Base-by-base conservation (phyloP, 2,797 vertebrate species). In the Rallus crepitans region DNA sequence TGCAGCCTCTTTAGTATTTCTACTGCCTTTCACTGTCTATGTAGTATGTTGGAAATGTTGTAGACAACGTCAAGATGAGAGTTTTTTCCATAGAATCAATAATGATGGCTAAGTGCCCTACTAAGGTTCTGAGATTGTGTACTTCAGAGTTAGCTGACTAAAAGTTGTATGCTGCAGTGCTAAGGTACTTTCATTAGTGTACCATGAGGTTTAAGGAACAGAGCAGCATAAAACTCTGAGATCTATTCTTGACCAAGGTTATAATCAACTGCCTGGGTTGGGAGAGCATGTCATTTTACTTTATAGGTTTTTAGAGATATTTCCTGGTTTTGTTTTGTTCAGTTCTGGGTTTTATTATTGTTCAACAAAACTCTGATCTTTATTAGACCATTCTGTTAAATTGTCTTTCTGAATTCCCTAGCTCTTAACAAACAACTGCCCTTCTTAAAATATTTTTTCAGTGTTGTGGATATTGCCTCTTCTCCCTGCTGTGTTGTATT, bases 391-490 rank as follows among this genome's bases (percentile, higher is more conserved):
- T 94, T 93, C 69, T 87, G 53, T 82, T 84, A 85, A 93, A 87
- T 53, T 80, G 89, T 82, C 73, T 92, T 83, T 82, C 56, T 79
- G 66, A 93, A 85, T 91, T 93, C 83, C 78, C 56, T 40, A 63
- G 83, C 25, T 79, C 37, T 95, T 85, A 94, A 94, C 37, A 92
- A 92, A 92, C 3, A 95, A 70, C 42, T 77, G 48, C 47, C 47
- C 12, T 84, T 78, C 72, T 90, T 68, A 87, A 95, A 92, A 93
- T 89, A 90, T 70, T 94, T 96, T 95, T 90, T 63, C 33, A 42
- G 39, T 61, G 24, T 42, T 81, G 79, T 88, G 39, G 48, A 68
- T 95, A 90, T 84, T 96, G 75, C 81, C 53, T 82, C 52, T 89
- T 93, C 52, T 87, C 71, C 95, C 90, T 91, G 75, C 75, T 92